Conservation (phyloP, 2,113 vertebrate genomes). For the Physeter macrocephalus region DNA sequence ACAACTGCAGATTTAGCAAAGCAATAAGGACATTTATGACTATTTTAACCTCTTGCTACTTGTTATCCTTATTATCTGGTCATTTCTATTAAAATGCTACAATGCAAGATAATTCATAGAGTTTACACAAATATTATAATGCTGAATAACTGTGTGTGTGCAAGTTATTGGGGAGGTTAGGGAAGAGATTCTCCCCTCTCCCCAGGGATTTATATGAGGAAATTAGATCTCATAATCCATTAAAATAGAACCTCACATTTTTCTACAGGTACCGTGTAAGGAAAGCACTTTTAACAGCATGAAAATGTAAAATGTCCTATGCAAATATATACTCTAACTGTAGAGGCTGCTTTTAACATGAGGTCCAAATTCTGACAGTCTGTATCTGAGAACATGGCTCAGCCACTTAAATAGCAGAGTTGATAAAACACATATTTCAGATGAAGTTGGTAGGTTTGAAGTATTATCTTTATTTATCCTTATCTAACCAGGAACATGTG, state of each 20-base stretch:
- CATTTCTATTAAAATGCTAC: background rate
- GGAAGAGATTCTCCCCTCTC: background rate
- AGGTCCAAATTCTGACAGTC: background rate
- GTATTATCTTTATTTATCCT: background rate
- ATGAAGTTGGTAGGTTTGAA: background rate
- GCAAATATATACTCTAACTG: background rate
- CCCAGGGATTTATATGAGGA: background rate
- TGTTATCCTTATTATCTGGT: background rate
- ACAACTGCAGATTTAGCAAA: background rate
- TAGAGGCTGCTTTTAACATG: background rate
- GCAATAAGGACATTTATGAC: background rate
- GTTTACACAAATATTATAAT: background rate
- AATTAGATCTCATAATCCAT: background rate
- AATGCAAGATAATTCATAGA: background rate
- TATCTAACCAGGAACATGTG: background rate
- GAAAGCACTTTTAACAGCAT: background rate
- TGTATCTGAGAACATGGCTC: background rate
- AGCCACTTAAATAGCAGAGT: background rate
- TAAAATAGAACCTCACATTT: background rate
- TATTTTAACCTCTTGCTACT: background rate
- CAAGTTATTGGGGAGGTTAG: background rate
- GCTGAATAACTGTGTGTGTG: background rate
- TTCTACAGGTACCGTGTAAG: background rate
- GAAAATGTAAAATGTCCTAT: background rate
- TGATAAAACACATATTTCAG: constrained; percentile 20